A percentile compares a stretch with the other conserved stretches of the same genome.
phyloP scores from a whole-genome alignment of 2,113 vertebrate species.

The Nycticorax nycticorax region DNA sequence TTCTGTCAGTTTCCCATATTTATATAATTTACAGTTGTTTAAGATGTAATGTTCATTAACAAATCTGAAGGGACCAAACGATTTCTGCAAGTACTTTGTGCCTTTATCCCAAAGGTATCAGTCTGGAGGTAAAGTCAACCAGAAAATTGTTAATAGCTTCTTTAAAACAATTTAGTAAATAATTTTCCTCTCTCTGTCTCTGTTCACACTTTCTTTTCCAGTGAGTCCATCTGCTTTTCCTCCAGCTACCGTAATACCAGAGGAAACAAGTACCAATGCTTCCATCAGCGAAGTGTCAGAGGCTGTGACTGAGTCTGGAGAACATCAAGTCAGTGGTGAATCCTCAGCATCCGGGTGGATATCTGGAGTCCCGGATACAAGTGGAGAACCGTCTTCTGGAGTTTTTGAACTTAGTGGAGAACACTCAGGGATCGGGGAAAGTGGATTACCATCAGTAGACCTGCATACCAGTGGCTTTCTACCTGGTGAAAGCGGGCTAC shows the following conservation, averaged over 20 bases:
- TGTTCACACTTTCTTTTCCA: conserved; percentile 49
- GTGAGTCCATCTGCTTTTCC: conserved; percentile 71
- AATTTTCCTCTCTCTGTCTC: background rate
- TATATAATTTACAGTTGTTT: background rate
- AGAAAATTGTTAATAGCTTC: background rate
- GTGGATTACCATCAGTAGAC: conserved; percentile 74
- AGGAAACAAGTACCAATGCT: conserved; percentile 51
- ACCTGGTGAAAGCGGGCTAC: conserved; percentile 61
- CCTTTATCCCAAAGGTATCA: background rate
- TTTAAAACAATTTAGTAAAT: background rate
- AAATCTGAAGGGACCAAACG: background rate
- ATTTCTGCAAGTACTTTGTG: background rate
- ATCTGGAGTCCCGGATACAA: conserved; percentile 67
- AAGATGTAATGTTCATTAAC: background rate
- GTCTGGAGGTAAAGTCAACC: background rate
- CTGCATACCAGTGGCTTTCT: conserved; percentile 63
- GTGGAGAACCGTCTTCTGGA: conserved; percentile 64
- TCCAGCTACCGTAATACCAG: conserved; percentile 57
- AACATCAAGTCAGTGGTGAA: conserved; percentile 53
- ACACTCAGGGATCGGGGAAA: conserved; percentile 63
- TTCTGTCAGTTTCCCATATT: background rate
- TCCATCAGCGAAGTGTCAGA: conserved; percentile 56
- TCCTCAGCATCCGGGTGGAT: conserved; percentile 51
- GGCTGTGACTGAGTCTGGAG: conserved; percentile 34
- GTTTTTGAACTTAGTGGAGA: conserved; percentile 52